Conservation (phyloP, 2,888 invertebrate species). For the Xylocampa areola region DNA sequence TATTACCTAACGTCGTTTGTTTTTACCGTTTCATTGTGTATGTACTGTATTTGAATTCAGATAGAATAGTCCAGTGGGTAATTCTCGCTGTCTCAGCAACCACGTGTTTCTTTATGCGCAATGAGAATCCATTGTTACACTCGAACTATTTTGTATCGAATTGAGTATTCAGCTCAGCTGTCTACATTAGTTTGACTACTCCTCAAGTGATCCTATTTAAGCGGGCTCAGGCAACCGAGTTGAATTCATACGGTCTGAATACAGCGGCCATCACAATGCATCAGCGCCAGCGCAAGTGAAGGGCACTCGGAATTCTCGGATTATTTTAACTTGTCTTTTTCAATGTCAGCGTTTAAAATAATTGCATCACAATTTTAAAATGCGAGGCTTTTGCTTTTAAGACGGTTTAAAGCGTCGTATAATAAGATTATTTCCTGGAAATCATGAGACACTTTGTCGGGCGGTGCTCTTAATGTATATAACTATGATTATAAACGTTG, state of each 20-base stretch:
- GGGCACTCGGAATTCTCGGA: slow-evolving; percentile 88
- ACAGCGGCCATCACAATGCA: slow-evolving; percentile 87
- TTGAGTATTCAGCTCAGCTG: slow-evolving; percentile 54
- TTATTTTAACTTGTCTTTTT: slow-evolving; percentile 89
- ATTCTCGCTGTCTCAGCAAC: slow-evolving; percentile 9
- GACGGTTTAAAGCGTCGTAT: slow-evolving; percentile 82
- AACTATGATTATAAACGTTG: slow-evolving; percentile 36
- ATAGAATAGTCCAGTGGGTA: neutral
- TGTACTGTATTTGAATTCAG: neutral
- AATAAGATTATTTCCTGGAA: slow-evolving; percentile 88
- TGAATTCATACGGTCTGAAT: slow-evolving; percentile 84
- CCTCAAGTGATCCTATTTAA: slow-evolving; percentile 68
- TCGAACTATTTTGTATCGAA: slow-evolving; percentile 33
- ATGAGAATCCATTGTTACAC: slow-evolving; percentile 25
- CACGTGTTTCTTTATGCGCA: slow-evolving; percentile 13
- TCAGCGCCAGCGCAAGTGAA: slow-evolving; percentile 85
- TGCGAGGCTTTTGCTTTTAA: slow-evolving; percentile 87
- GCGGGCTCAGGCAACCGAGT: slow-evolving; percentile 72
- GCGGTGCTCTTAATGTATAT: slow-evolving; percentile 47
- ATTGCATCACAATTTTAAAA: slow-evolving; percentile 90
- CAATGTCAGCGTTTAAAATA: slow-evolving; percentile 90
- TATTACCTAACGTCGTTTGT: slow-evolving; percentile 14
- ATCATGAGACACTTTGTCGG: slow-evolving; percentile 77
- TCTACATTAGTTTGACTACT: slow-evolving; percentile 58
- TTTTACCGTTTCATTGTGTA: slow-evolving; percentile 17